These are phyloP conservation scores for Avahi laniger DNA, from an alignment of 2,797 vertebrate species.

Conservation along the genomic window DNA sequence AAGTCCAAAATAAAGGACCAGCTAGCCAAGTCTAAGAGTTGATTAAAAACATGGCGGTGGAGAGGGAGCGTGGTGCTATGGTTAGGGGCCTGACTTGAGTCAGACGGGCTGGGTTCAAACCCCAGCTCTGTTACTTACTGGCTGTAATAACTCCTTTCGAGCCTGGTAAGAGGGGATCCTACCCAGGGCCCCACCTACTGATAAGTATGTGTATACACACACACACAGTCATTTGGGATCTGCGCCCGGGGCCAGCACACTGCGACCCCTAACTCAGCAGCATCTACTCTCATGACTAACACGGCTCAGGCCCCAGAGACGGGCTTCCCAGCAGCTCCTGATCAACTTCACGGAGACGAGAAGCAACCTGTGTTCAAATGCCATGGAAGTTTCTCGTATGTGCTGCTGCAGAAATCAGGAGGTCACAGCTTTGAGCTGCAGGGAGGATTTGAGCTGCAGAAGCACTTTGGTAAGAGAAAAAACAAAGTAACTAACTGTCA, in stretches of 20 bases:
- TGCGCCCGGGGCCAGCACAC: accelerated
- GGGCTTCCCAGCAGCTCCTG: accelerated
- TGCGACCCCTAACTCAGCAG: neutral
- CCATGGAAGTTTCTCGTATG: accelerated
- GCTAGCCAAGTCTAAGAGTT: too few relatives aligned
- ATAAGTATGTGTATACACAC: accelerated
- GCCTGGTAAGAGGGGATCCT: neutral
- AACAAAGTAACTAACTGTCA: neutral
- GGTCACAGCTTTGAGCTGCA: accelerated
- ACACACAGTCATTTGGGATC: neutral
- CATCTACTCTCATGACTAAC: accelerated
- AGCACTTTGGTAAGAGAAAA: neutral
- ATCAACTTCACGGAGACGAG: accelerated
- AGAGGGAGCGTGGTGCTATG: accelerated
- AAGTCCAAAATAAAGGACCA: neutral
- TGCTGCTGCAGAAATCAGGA: neutral
- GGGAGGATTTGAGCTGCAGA: neutral
- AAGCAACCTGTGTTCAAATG: neutral
- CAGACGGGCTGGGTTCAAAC: neutral
- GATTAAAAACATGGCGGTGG: accelerated
- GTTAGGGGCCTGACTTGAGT: accelerated
- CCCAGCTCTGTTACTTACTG: neutral
- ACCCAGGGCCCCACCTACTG: neutral
- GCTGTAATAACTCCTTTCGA: neutral
- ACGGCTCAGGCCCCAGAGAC: accelerated